A percentile compares a stretch with the other conserved stretches of the same genome.
These are phyloP conservation scores for Psittacula echo DNA, from an alignment of 2,797 vertebrate species.

Conservation along the genomic window DNA sequence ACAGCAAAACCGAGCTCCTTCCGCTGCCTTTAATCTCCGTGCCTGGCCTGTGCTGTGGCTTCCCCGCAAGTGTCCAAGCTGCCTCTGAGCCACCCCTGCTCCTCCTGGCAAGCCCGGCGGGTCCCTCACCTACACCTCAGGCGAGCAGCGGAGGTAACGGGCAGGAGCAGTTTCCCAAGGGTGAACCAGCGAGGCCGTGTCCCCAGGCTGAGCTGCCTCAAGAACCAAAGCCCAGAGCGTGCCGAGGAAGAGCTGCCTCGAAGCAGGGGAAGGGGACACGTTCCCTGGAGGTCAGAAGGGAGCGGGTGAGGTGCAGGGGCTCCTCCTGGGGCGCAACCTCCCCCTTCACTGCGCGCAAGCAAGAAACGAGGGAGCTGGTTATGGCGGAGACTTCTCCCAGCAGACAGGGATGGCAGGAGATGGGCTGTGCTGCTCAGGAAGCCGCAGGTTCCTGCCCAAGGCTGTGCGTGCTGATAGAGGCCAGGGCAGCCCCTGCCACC, in stretches of 20 bases:
- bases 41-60: not conserved
- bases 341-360: not conserved
- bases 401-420: not conserved
- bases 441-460: not conserved
- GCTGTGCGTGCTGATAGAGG: not conserved
- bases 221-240: rapidly evolving
- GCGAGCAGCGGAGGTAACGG: not conserved
- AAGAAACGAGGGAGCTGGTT: not conserved
- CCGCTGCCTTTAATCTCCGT: not conserved
- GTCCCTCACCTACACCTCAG: rapidly evolving
- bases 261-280: not conserved
- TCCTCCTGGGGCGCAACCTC: not conserved
- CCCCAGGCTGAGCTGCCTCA: not conserved
- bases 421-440: constrained; percentile 18
- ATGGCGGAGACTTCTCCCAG: not conserved
- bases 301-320: no score
- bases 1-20: not conserved
- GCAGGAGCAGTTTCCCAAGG: not conserved
- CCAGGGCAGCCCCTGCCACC: not conserved
- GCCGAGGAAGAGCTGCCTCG: not conserved
- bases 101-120: not conserved
- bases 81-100: not conserved
- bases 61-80: not conserved
- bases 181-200: rapidly evolving
- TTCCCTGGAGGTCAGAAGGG: not conserved